Base-by-base conservation (phyloP, 2,888 invertebrate species). In the Cheilosia pagana region DNA sequence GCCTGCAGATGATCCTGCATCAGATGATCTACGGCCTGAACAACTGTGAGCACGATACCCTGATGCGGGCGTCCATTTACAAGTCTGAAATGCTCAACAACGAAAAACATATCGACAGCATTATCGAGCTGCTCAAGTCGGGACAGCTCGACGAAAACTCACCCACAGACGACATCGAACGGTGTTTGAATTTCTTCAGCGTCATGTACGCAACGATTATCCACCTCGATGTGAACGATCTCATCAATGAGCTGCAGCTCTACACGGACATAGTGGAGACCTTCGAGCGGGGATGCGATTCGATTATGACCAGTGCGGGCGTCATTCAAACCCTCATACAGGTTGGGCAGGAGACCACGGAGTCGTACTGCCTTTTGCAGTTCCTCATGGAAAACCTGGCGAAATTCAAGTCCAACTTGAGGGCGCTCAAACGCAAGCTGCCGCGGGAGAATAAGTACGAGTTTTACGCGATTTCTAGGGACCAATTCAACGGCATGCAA, bases 111-210 rank as follows among this genome's bases (percentile, higher is more conserved):
- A 92, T 99, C 14, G 99, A 99, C 90, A 95, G 95, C 57, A 95
- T 97, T 88, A 95, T 98, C 19, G 97, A 98, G 67, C 93, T 99
- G 62, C 94, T 99, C 0, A 96, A 97, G 90, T 94, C 95, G 52
- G 98, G 98, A 90, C 97, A 98, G 90, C 92, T 99, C 67, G 99
- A 99, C 91, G 99, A 99, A 93, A 99, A 98, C 92, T 95, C 98
- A 55, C 94, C 96, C 0, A 93, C 97, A 12, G 98, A 99, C 35
- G 93, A 94, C 91, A 88, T 99, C 72, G 98, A 98, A 89, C 96
- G 96, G 70, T 96, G 96, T 88, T 95, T 97, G 88, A 93, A 93
- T 48, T 98, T 97, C 90, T 96, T 98, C 88, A 94, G 95, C 88
- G 96, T 95, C 3, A 94, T 97, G 93, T 97, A 96, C 92, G 94